phyloP scores from a whole-genome alignment of 1,140 invertebrate genomes.

The Paralvinella palmiformis region DNA sequence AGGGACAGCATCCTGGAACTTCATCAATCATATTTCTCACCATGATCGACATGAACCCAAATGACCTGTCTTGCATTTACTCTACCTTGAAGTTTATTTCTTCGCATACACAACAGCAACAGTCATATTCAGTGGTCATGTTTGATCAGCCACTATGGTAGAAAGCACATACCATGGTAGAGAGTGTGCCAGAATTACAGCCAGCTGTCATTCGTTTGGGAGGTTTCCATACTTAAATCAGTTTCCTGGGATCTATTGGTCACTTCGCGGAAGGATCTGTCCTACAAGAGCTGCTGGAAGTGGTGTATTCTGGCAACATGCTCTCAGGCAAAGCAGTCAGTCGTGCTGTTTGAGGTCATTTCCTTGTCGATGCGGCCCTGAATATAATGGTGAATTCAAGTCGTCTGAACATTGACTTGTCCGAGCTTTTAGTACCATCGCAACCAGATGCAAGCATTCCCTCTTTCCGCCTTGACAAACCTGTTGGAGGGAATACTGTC shows the following conservation, averaged over 20 bases:
- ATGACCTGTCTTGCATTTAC: constrained; percentile 29
- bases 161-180: constrained; percentile 25
- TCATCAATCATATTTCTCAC: constrained; percentile 28
- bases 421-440: neutral
- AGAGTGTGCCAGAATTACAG: constrained; percentile 14
- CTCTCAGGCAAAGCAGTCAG: constrained; percentile 6
- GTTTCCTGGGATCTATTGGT: constrained; percentile 36
- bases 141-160: constrained; percentile 33
- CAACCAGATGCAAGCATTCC: neutral
- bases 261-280: constrained; percentile 43
- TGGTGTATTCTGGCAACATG: constrained; percentile 3
- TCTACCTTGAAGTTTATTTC: constrained; percentile 31
- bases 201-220: constrained; percentile 16
- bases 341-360: constrained; percentile 33
- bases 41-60: constrained; percentile 32
- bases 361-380: constrained; percentile 27
- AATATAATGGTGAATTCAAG: constrained; percentile 9
- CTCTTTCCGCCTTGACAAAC: too few species aligned
- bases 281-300: constrained; percentile 31
- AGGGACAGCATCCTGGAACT: constrained; percentile 23
- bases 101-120: constrained; percentile 17
- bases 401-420: neutral
- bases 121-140: constrained; percentile 24
- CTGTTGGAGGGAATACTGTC: too few species aligned
- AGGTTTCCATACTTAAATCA: constrained; percentile 26